Percentiles rank a stretch among this genome's conserved stretches.
Evolutionary conservation across 2,797 vertebrate species (phyloP).

Genomic region (Sarcophilus harrisii): DNA sequence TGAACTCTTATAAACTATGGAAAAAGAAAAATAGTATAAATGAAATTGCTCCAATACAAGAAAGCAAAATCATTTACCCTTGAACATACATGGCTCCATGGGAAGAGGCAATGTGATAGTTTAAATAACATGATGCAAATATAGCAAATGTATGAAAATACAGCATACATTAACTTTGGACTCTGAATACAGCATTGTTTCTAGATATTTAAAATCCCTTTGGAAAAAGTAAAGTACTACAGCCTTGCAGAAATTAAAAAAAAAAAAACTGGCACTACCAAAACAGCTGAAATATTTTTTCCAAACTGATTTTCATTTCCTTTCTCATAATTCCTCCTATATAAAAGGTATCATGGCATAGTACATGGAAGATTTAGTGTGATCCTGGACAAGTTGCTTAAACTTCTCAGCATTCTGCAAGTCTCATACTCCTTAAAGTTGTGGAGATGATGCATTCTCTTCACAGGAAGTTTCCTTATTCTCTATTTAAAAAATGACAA

Average conservation of each 20-base stretch:
- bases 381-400: neutral
- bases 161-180: neutral
- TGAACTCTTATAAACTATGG: conserved; percentile 27
- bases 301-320: conserved; percentile 33
- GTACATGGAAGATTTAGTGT: neutral
- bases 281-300: conserved; percentile 25
- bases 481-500: neutral
- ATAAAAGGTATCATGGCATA: neutral
- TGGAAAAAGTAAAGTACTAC: neutral
- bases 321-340: conserved; percentile 22
- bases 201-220: conserved; percentile 49
- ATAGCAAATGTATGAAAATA: neutral
- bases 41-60: neutral
- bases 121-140: neutral
- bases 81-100: neutral
- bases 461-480: neutral
- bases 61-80: conserved; percentile 7
- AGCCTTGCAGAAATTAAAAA: conserved; percentile 25
- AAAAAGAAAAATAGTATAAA: conserved; percentile 12
- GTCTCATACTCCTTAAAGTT: neutral
- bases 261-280: conserved; percentile 35
- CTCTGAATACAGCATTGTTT: neutral
- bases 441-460: neutral
- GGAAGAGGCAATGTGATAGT: neutral
- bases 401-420: neutral